Evolutionary conservation across 2,888 invertebrate genomes (phyloP).

Genomic region (Lycia hirtaria): DNA sequence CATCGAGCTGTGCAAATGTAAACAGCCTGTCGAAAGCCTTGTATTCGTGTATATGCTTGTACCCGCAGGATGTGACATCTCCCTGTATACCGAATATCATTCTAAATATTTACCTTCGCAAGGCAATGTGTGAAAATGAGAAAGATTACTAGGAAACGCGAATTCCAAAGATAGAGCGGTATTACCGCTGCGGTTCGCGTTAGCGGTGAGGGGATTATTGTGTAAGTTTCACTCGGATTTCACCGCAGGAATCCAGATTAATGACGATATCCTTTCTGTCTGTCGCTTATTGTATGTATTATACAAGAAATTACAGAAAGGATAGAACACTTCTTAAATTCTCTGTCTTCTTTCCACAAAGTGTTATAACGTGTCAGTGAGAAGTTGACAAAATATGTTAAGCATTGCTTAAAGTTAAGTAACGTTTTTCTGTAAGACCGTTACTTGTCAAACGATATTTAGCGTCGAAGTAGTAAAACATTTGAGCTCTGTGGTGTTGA

Average conservation of each 20-base stretch:
- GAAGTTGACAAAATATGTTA: too few species aligned
- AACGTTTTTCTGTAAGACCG: too few species aligned
- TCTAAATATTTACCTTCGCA: constrained; percentile 52
- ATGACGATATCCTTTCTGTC: too few species aligned
- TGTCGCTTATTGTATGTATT: too few species aligned
- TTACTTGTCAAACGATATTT: too few species aligned
- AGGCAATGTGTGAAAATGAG: constrained; percentile 48
- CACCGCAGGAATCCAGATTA: constrained; percentile 33
- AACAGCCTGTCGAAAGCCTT: constrained; percentile 49
- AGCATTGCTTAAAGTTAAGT: too few species aligned
- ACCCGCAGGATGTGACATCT: constrained; percentile 33
- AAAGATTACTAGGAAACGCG: constrained; percentile 54
- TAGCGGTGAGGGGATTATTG: constrained; percentile 44
- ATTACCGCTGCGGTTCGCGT: constrained; percentile 48
- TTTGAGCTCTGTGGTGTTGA: too few species aligned
- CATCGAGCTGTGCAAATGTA: constrained; percentile 69
- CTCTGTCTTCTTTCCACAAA: background rate
- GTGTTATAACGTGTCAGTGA: too few species aligned
- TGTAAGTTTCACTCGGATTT: constrained; percentile 50
- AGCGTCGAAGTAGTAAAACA: too few species aligned
- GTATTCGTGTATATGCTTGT: constrained; percentile 16
- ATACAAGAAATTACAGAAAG: background rate
- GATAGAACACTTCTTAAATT: too few species aligned
- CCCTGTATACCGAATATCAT: constrained; percentile 38
- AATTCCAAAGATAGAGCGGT: constrained; percentile 50